Percentiles rank a stretch among this genome's conserved stretches.
Evolutionary conservation across 2,888 invertebrate species (phyloP).

Genomic region (Tinea pellionella): DNA sequence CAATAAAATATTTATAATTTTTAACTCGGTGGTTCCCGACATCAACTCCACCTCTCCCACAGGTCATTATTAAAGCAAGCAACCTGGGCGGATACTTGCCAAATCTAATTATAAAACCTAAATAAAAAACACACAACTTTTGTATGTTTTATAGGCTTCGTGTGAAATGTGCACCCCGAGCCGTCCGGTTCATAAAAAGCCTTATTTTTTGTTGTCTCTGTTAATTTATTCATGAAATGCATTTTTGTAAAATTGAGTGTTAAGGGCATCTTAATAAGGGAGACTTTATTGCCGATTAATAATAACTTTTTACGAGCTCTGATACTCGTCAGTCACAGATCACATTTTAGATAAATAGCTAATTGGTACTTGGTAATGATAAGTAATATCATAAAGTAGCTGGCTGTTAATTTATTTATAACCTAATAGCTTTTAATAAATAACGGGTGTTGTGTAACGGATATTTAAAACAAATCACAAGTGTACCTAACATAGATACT

Average conservation of each 20-base stretch:
- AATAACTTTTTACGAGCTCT: slow-evolving; percentile 11
- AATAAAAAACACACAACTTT: slow-evolving; percentile 43
- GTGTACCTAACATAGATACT: too few relatives aligned
- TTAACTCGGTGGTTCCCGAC: not conserved
- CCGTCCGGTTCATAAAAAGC: not conserved
- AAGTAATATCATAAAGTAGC: not conserved
- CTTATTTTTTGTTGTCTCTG: not conserved
- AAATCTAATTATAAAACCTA: slow-evolving; percentile 62
- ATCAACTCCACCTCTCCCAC: not conserved
- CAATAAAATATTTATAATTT: not conserved
- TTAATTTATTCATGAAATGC: slow-evolving; percentile 11
- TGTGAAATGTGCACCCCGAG: slow-evolving; percentile 28
- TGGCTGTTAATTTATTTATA: slow-evolving; percentile 3
- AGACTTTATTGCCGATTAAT: slow-evolving; percentile 8
- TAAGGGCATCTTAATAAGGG: slow-evolving; percentile 10
- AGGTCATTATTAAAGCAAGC: slow-evolving; percentile 1
- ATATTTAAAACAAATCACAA: not conserved
- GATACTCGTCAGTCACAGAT: slow-evolving; percentile 2
- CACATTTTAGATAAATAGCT: slow-evolving; percentile 6
- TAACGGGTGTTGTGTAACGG: not conserved
- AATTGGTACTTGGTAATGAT: not conserved
- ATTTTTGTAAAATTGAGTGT: slow-evolving; percentile 12
- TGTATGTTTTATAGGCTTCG: slow-evolving; percentile 40
- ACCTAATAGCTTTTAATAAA: not conserved
- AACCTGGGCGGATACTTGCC: slow-evolving; percentile 47